A percentile compares a stretch with the other conserved stretches of the same genome.
These are phyloP conservation scores for Ormyrus pomaceus DNA, from an alignment of 2,888 invertebrate species.

Conservation along the genomic window DNA sequence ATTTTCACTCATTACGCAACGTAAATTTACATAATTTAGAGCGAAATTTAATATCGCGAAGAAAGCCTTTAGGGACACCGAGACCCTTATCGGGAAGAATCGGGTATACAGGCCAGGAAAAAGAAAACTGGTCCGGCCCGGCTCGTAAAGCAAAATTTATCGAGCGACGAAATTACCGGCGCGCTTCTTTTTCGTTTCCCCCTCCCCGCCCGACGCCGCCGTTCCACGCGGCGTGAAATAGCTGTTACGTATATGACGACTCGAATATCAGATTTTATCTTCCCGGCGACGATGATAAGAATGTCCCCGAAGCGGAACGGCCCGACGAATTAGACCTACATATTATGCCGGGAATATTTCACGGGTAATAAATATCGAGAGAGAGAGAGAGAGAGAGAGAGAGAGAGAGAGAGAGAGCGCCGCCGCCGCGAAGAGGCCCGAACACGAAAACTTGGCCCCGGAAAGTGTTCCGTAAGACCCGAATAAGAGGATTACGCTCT, in stretches of 20 bases:
- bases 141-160: conserved; percentile 43
- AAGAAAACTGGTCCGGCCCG: neutral
- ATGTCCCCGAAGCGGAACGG: neutral
- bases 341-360: conserved; percentile 27
- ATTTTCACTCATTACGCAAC: too few species aligned
- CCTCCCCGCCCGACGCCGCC: neutral
- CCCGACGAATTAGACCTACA: conserved; percentile 30
- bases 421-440: too few species aligned
- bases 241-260: neutral
- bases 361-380: conserved; percentile 42
- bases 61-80: too few species aligned
- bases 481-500: conserved; percentile 42
- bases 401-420: neutral
- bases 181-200: conserved; percentile 2
- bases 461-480: conserved; percentile 12
- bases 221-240: neutral
- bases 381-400: neutral
- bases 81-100: neutral
- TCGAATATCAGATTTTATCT: conserved; percentile 38
- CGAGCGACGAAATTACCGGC: conserved; percentile 9
- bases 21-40: neutral
- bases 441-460: conserved; percentile 2
- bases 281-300: conserved; percentile 8
- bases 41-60: neutral
- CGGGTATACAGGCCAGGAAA: neutral